Percentiles rank a stretch among this genome's conserved stretches.
Evolutionary conservation across 2,888 invertebrate species (phyloP).

Genomic region (Allolobophora icterica): DNA sequence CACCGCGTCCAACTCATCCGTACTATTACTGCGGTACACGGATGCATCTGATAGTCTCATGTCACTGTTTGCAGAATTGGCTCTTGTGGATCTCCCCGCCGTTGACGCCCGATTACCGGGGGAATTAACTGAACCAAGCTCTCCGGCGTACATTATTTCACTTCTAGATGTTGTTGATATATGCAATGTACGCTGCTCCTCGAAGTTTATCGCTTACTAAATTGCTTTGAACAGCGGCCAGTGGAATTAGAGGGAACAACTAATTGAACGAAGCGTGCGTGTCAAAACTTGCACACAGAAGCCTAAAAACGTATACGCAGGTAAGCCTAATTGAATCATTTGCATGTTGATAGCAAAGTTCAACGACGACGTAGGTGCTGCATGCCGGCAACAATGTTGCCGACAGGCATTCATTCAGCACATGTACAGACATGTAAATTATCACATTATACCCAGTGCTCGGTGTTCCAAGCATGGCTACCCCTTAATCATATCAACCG

Average conservation of each 20-base stretch:
- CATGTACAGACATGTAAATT: background rate
- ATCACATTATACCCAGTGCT: too few relatives aligned
- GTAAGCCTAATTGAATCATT: background rate
- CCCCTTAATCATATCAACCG: too few relatives aligned
- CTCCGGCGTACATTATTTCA: background rate
- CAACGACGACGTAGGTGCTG: too few relatives aligned
- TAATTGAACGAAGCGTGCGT: background rate
- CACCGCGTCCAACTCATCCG: background rate
- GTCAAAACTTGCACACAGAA: background rate
- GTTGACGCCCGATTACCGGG: background rate
- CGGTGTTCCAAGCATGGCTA: too few relatives aligned
- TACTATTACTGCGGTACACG: background rate
- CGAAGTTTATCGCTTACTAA: too few relatives aligned
- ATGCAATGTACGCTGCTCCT: background rate
- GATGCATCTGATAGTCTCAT: background rate
- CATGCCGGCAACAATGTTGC: background rate
- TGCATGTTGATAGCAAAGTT: background rate
- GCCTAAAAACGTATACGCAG: too few relatives aligned
- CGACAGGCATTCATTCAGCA: background rate
- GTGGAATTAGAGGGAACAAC: background rate
- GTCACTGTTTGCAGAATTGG: background rate
- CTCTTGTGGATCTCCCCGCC: background rate
- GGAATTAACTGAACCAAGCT: background rate
- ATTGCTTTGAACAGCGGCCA: background rate
- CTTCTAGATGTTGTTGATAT: background rate